Evolutionary conservation across 2,888 invertebrate genomes (phyloP).

Genomic region (Neria commutata): DNA sequence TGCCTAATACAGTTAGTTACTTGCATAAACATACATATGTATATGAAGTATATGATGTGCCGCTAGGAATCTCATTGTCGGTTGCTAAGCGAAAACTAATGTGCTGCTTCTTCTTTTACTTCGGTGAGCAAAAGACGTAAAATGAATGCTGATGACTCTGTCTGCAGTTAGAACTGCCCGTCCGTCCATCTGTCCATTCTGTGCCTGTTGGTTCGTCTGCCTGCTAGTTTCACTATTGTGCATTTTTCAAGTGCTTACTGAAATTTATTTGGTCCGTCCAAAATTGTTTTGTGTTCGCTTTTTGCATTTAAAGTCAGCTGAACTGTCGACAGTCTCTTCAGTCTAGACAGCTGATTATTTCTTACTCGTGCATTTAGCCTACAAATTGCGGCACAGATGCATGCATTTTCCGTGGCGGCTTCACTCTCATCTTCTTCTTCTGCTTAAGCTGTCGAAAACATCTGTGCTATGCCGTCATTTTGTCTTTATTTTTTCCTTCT

Average conservation of each 20-base stretch:
- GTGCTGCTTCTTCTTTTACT: not conserved
- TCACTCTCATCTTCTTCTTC: not conserved
- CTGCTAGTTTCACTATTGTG: not conserved
- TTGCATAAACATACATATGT: not conserved
- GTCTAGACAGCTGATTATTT: slow-evolving; percentile 2
- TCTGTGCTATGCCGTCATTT: not conserved
- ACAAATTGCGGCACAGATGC: not conserved
- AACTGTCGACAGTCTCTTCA: not conserved
- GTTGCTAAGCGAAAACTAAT: not conserved
- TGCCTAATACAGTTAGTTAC: not conserved
- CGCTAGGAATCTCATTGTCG: not conserved
- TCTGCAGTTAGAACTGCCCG: too few species aligned
- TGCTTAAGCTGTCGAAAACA: not conserved
- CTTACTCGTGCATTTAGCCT: not conserved
- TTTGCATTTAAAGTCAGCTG: not conserved
- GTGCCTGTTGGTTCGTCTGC: not conserved
- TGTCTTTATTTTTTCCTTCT: not conserved
- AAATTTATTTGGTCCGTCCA: not conserved
- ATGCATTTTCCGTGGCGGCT: not conserved
- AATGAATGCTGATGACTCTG: not conserved
- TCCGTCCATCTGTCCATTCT: too few species aligned
- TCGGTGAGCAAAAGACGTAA: not conserved
- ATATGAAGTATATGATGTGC: not conserved
- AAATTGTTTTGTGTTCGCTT: not conserved
- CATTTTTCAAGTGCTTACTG: not conserved